Evolutionary conservation across 1,140 invertebrate species (phyloP), one percentile per base, ranked within the genome.

Genomic region (Trigoniulus corallinus): DNA sequence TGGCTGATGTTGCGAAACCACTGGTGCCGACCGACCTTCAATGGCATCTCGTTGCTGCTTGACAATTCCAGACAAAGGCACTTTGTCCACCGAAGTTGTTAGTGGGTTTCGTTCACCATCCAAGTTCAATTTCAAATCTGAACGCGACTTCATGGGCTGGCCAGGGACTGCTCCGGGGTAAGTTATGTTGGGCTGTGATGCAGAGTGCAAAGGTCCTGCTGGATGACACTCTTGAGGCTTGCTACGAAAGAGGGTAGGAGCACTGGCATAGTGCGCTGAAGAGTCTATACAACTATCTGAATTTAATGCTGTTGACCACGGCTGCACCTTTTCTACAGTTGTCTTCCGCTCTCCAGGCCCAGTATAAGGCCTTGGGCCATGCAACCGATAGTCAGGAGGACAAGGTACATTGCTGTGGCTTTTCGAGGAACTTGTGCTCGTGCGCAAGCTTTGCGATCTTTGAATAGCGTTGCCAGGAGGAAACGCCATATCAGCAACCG

Each of bases 31-130:
- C 26, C 47, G 50, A 26, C 59, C 57, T 52, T 68, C 63, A 37
- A 70, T 53, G 23, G 62, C 61, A 53, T 65, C 51, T 37, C 56
- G 58, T 21, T 68, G 63, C 48, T 67, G 64, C 42, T 57, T 58
- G 1, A 71, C 68, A 24, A 60, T 63, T 18, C 68, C 61, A 13
- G 58, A 55, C 13, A 56, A 15, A 13, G 56, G 56, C 15, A 57
- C 42, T 46, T 48, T 51, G 34, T 54, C 41, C 22, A 53, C 49
- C 18, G 47, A 22, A 13, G 50, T 51, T 37, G 27, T 52, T 37
- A 40, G 27, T 56, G 20, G 53, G 54, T 12, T 44, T 51, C 26
- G 42, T 53, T 46, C 41, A 50, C 20, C 34, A 12, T 26, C 40
- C 39, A 29, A 52, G 34, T 29, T 49, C 53, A 12, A 37, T 47